phyloP scores from a whole-genome alignment of 1,140 invertebrate genomes.

The Aphaenogaster rudis region DNA sequence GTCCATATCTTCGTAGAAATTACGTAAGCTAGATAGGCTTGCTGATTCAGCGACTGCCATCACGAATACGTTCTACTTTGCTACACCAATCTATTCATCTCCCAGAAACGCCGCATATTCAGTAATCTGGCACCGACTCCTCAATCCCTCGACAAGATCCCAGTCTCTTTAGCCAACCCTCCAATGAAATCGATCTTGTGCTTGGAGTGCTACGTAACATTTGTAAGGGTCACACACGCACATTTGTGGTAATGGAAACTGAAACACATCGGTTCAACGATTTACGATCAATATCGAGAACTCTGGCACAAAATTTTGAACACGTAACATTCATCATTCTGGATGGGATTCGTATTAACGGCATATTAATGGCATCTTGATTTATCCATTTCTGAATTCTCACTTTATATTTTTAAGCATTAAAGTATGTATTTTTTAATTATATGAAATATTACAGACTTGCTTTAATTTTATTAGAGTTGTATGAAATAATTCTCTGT shows the following conservation, averaged over 20 bases:
- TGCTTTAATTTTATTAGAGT: background rate
- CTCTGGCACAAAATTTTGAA: constrained; percentile 25
- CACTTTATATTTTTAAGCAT: constrained; percentile 4
- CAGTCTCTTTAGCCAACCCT: constrained; percentile 25
- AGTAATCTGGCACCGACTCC: constrained; percentile 51
- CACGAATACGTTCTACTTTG: constrained; percentile 10
- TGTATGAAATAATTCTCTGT: background rate
- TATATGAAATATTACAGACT: background rate
- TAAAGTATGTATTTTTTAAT: background rate
- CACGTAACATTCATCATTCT: background rate
- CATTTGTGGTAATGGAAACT: constrained; percentile 40
- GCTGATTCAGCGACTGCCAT: constrained; percentile 4
- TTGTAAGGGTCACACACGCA: constrained; percentile 10
- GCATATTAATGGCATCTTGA: background rate
- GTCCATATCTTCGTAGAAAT: background rate
- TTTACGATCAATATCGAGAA: constrained; percentile 27
- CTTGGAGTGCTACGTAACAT: constrained; percentile 38
- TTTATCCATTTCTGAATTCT: constrained; percentile 24
- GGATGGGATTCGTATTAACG: background rate
- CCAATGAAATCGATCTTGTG: constrained; percentile 44
- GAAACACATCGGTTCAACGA: constrained; percentile 27
- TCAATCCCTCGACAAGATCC: constrained; percentile 25
- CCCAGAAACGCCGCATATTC: constrained; percentile 3
- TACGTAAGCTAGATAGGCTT: background rate
- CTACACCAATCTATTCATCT: background rate